These are phyloP conservation scores for Toxonevra muliebris DNA, from an alignment of 2,888 invertebrate species.

Conservation along the genomic window DNA sequence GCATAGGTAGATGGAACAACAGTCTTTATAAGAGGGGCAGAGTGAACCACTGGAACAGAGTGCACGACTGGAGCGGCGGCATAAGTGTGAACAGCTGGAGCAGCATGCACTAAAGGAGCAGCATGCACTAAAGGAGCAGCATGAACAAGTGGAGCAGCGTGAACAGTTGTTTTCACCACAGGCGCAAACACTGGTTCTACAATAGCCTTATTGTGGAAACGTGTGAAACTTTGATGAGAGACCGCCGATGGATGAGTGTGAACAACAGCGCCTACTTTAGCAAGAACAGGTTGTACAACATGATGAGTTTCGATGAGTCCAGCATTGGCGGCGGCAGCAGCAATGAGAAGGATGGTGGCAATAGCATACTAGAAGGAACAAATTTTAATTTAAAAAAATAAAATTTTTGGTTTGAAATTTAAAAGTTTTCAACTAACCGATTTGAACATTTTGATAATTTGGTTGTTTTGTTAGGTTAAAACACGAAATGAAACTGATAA, in stretches of 20 bases:
- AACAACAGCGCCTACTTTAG: conserved; percentile 44
- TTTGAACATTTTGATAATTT: conserved; percentile 36
- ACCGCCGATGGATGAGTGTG: conserved; percentile 61
- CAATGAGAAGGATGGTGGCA: conserved; percentile 48
- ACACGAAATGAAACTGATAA: conserved; percentile 29
- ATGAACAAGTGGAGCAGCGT: conserved; percentile 42
- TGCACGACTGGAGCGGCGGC: conserved; percentile 23
- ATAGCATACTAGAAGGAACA: conserved; percentile 32
- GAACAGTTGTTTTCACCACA: conserved; percentile 47
- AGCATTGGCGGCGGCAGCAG: conserved; percentile 38
- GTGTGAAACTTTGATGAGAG: conserved; percentile 20
- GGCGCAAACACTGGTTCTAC: conserved; percentile 39
- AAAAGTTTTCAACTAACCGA: conserved; percentile 23
- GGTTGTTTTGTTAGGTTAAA: conserved; percentile 12
- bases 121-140: conserved; percentile 44
- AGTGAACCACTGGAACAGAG: conserved; percentile 30
- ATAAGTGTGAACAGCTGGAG: conserved; percentile 32
- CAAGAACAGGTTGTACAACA: conserved; percentile 42
- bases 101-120: conserved; percentile 26
- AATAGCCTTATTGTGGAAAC: conserved; percentile 56
- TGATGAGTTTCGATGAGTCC: conserved; percentile 36
- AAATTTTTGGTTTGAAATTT: too few species aligned
- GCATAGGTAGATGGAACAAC: conserved; percentile 27
- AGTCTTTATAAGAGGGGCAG: conserved; percentile 20
- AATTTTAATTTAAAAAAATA: conserved; percentile 9